phyloP scores from a whole-genome alignment of 1,140 invertebrate genomes.

The Drosophila melanica region DNA sequence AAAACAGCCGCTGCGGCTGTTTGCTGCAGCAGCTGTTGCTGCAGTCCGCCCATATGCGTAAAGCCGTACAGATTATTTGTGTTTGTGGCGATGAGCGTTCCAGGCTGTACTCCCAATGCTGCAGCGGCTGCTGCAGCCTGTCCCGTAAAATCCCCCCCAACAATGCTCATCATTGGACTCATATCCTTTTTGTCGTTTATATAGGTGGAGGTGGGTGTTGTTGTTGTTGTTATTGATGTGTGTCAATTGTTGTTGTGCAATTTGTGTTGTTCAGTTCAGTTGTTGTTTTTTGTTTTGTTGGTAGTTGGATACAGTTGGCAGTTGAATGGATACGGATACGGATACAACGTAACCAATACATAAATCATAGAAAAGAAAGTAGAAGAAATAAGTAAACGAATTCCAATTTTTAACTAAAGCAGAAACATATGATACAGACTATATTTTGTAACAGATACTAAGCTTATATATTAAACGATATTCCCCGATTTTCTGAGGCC shows the following conservation, averaged over 20 bases:
- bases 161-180: constrained; percentile 84
- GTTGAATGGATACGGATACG: constrained; percentile 49
- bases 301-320: constrained; percentile 46
- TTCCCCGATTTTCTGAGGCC: no score
- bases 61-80: constrained; percentile 79
- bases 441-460: neutral
- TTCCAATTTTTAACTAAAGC: constrained; percentile 72
- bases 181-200: constrained; percentile 68
- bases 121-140: constrained; percentile 74
- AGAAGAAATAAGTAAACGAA: constrained; percentile 82
- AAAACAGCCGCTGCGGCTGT: constrained; percentile 71
- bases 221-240: constrained; percentile 37
- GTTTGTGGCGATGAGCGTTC: constrained; percentile 73
- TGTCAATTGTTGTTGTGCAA: constrained; percentile 49
- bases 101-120: constrained; percentile 69
- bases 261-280: constrained; percentile 33
- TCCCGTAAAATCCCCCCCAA: constrained; percentile 81
- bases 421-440: constrained; percentile 50
- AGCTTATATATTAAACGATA: no score
- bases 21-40: constrained; percentile 78
- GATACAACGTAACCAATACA: constrained; percentile 70
- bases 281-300: constrained; percentile 15
- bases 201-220: constrained; percentile 16
- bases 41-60: constrained; percentile 76
- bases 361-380: constrained; percentile 83